Percentiles rank a stretch among this genome's conserved stretches.
Evolutionary conservation across 2,113 vertebrate genomes (phyloP).

Genomic region (Thomomys bottae): DNA sequence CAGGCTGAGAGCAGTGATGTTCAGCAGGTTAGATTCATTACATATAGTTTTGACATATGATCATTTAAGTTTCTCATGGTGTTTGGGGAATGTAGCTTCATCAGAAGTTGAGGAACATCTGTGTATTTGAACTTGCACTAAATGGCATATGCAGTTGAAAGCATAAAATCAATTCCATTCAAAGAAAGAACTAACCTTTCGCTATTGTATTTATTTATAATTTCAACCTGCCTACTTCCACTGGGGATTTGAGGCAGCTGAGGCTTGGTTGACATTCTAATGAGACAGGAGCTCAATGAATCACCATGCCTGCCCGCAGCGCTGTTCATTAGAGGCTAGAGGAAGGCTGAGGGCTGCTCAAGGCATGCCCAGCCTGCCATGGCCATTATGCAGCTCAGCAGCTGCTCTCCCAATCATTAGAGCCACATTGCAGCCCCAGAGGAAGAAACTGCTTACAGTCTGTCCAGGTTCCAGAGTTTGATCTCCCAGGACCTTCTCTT

Average conservation of each 20-base stretch:
- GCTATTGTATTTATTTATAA: constrained; percentile 63
- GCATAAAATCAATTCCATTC: neutral
- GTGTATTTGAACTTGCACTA: neutral
- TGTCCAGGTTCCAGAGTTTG: constrained; percentile 48
- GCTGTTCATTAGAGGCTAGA: constrained; percentile 56
- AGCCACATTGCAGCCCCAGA: neutral
- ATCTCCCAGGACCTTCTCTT: constrained; percentile 56
- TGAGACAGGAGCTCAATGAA: constrained; percentile 23
- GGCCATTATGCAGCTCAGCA: constrained; percentile 36
- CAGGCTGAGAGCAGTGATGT: neutral
- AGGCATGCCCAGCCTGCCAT: constrained; percentile 38
- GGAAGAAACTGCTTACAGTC: constrained; percentile 1
- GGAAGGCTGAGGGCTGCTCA: constrained; percentile 3
- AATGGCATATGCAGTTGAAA: neutral
- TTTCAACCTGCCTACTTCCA: constrained; percentile 39
- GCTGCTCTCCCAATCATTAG: constrained; percentile 54
- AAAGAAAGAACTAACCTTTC: constrained; percentile 46
- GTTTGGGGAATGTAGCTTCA: neutral
- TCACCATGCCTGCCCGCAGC: constrained; percentile 4
- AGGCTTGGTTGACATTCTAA: constrained; percentile 69
- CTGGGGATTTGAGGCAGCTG: constrained; percentile 36
- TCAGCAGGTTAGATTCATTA: neutral
- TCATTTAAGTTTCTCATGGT: neutral
- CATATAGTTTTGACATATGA: neutral
- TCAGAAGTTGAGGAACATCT: neutral